These are phyloP conservation scores for Drosophila teissieri DNA, from an alignment of 1,140 invertebrate species.

Conservation along the genomic window DNA sequence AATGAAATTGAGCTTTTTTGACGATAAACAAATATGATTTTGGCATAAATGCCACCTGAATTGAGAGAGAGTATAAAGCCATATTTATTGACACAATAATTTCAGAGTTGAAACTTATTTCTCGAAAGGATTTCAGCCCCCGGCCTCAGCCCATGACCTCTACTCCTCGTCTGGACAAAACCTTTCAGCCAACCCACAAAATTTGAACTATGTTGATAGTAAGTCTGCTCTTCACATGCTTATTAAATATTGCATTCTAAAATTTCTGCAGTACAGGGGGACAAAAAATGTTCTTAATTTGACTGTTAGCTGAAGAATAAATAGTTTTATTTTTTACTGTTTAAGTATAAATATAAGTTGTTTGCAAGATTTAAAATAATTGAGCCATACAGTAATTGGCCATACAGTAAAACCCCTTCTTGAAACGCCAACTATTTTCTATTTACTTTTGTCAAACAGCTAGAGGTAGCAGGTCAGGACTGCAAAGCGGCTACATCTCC, in stretches of 20 bases:
- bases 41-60: conserved; percentile 86
- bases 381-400: conserved; percentile 21
- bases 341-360: no score
- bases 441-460: conserved; percentile 16
- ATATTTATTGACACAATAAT: conserved; percentile 93
- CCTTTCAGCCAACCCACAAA: conserved; percentile 90
- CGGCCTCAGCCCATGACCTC: conserved; percentile 86
- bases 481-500: conserved; percentile 25
- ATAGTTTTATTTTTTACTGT: no score
- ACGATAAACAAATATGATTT: conserved; percentile 93
- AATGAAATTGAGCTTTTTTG: conserved; percentile 98
- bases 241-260: not conserved
- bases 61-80: conserved; percentile 92
- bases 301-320: no score
- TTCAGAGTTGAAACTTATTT: conserved; percentile 88
- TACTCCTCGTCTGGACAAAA: conserved; percentile 93
- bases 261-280: accelerated
- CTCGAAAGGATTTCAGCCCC: conserved; percentile 63
- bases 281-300: no score
- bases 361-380: no score
- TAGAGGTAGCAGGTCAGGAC: conserved; percentile 47
- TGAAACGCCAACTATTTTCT: no score
- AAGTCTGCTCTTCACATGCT: conserved; percentile 26
- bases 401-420: no score
- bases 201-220: conserved; percentile 94